Conservation (phyloP, 2,888 invertebrate genomes). For the Agriopis marginaria region DNA sequence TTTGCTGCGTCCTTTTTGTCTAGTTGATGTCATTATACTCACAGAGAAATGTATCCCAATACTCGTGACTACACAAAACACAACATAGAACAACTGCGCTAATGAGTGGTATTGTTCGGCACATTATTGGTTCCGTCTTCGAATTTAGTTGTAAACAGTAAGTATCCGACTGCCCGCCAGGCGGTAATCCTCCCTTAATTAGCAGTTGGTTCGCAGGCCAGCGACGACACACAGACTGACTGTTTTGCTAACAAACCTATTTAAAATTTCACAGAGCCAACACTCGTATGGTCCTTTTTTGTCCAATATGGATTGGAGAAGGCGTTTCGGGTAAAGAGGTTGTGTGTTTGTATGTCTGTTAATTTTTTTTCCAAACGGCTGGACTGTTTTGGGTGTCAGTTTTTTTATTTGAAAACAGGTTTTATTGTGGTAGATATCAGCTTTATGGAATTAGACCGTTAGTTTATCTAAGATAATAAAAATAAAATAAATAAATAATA, state of each 20-base stretch:
- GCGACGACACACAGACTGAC: conserved; percentile 56
- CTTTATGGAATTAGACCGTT: too few relatives aligned
- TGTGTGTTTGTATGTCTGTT: too few relatives aligned
- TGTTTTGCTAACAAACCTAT: conserved; percentile 33
- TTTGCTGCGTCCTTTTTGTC: too few relatives aligned
- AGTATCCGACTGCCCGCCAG: conserved; percentile 73
- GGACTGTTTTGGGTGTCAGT: too few relatives aligned
- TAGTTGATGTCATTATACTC: neutral
- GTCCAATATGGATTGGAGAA: neutral
- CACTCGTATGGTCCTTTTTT: neutral
- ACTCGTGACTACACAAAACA: conserved; percentile 18
- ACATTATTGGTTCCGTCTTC: conserved; percentile 80
- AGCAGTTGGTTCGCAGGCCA: conserved; percentile 72
- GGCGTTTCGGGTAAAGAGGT: too few relatives aligned
- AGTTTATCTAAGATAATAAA: too few relatives aligned
- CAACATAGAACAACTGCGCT: conserved; percentile 57
- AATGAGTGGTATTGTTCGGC: conserved; percentile 71
- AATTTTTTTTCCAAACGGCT: too few relatives aligned
- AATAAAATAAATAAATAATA: too few relatives aligned
- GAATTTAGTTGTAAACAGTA: conserved; percentile 78
- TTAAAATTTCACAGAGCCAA: neutral
- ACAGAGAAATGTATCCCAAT: conserved; percentile 17
- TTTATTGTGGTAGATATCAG: too few relatives aligned
- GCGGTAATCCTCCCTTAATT: conserved; percentile 84
- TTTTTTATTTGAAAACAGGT: too few relatives aligned